These are phyloP conservation scores for Stichodactyla mertensii DNA, from an alignment of 64 coral and sea anemone species.

Conservation along the genomic window DNA sequence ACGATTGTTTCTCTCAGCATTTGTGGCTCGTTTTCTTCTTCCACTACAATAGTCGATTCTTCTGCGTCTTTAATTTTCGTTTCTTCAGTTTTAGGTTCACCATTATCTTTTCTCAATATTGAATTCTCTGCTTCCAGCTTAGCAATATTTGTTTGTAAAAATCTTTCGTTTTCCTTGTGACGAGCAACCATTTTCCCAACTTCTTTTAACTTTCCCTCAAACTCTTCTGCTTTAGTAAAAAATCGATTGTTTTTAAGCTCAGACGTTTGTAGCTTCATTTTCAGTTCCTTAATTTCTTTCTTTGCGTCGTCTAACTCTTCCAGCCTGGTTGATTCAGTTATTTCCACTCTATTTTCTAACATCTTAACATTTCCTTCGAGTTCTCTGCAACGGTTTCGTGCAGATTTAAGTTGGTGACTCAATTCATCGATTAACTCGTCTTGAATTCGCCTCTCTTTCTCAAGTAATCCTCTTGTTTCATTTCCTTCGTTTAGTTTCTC, in stretches of 20 bases:
- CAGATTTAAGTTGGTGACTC: constrained; percentile 28
- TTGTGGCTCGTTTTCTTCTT: constrained; percentile 17
- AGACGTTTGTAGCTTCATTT: neutral
- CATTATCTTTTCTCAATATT: neutral
- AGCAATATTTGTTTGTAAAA: constrained; percentile 16
- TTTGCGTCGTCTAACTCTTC: constrained; percentile 18
- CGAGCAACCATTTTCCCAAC: constrained; percentile 23
- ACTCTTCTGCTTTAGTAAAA: neutral
- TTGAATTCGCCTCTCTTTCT: constrained; percentile 26
- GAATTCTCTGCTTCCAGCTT: constrained; percentile 35
- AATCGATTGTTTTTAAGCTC: constrained; percentile 7
- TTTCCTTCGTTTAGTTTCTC: constrained; percentile 20
- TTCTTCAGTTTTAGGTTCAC: neutral
- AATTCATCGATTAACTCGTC: constrained; percentile 45
- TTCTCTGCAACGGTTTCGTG: constrained; percentile 4
- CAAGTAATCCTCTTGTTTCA: constrained; percentile 15
- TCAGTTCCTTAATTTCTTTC: neutral
- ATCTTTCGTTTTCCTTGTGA: constrained; percentile 11
- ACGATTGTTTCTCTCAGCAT: constrained; percentile 60
- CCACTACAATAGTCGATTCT: neutral
- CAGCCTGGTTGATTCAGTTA: constrained; percentile 18
- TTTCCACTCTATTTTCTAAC: neutral
- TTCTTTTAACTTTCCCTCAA: constrained; percentile 47
- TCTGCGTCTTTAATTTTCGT: neutral
- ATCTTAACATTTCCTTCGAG: constrained; percentile 34